These are phyloP conservation scores for Pygocentrus nattereri DNA, from an alignment of 2,797 vertebrate genomes.

Conservation along the genomic window DNA sequence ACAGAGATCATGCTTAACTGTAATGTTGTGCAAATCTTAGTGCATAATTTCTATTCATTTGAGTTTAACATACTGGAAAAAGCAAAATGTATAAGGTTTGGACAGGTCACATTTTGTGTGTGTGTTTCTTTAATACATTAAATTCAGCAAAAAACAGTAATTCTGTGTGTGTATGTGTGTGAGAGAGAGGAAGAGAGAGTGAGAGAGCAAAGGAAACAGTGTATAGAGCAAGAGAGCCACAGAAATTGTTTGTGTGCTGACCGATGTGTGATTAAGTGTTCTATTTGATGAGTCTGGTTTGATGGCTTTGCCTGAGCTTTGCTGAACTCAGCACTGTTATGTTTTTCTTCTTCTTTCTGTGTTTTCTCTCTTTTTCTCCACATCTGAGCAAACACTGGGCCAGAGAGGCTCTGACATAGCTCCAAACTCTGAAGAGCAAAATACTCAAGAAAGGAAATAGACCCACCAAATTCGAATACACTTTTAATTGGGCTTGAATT, in stretches of 20 bases:
- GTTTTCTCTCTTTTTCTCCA: slow-evolving; percentile 55
- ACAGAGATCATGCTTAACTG: no score
- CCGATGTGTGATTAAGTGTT: slow-evolving; percentile 60
- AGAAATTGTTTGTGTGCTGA: slow-evolving; percentile 41
- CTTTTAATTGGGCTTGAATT: no score
- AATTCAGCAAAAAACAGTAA: no score
- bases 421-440: slow-evolving; percentile 48
- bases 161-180: neutral
- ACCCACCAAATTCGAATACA: neutral
- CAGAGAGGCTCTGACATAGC: slow-evolving; percentile 50
- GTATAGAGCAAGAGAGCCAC: neutral
- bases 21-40: no score
- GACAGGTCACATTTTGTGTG: no score
- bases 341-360: slow-evolving; percentile 51
- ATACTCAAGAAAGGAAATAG: neutral
- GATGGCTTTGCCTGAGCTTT: slow-evolving; percentile 54
- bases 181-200: neutral
- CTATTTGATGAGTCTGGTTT: slow-evolving; percentile 58
- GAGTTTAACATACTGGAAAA: no score
- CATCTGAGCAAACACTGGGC: slow-evolving; percentile 6
- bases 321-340: slow-evolving; percentile 60
- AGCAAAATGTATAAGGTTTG: no score
- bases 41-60: no score
- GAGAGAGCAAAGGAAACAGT: neutral
- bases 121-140: no score